A percentile compares a stretch with the other conserved stretches of the same genome.
phyloP scores from a whole-genome alignment of 1,140 invertebrate species.

The Drosophila dunni region DNA sequence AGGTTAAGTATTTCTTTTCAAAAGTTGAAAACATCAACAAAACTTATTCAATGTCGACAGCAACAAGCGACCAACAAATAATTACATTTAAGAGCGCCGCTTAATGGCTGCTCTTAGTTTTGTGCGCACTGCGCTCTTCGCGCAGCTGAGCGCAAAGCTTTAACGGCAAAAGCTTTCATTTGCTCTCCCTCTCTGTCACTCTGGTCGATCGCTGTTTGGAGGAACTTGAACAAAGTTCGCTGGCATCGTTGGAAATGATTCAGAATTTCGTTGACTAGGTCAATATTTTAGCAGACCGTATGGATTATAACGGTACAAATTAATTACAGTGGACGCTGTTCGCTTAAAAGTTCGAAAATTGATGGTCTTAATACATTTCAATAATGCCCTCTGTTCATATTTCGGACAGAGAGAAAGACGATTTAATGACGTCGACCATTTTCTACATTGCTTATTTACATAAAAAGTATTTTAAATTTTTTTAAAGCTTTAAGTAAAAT shows the following conservation, averaged over 20 bases:
- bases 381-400: neutral
- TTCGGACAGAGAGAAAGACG: neutral
- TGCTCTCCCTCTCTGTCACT: neutral
- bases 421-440: conserved; percentile 11
- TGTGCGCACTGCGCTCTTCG: conserved; percentile 13
- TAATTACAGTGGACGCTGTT: conserved; percentile 55
- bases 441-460: conserved; percentile 16
- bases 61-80: conserved; percentile 10
- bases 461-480: no score
- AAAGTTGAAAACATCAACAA: conserved; percentile 43
- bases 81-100: conserved; percentile 15
- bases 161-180: conserved; percentile 4
- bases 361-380: conserved; percentile 23
- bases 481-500: neutral
- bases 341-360: conserved; percentile 48
- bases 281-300: conserved; percentile 56
- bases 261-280: conserved; percentile 72
- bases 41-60: conserved; percentile 40
- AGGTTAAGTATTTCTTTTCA: conserved; percentile 48
- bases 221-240: conserved; percentile 15
- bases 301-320: conserved; percentile 65
- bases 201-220: conserved; percentile 1
- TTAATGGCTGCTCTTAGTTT: conserved; percentile 8
- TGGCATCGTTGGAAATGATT: conserved; percentile 34
- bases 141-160: conserved; percentile 1